phyloP scores from a whole-genome alignment of 2,888 invertebrate genomes.

The Cybosia mesomella region DNA sequence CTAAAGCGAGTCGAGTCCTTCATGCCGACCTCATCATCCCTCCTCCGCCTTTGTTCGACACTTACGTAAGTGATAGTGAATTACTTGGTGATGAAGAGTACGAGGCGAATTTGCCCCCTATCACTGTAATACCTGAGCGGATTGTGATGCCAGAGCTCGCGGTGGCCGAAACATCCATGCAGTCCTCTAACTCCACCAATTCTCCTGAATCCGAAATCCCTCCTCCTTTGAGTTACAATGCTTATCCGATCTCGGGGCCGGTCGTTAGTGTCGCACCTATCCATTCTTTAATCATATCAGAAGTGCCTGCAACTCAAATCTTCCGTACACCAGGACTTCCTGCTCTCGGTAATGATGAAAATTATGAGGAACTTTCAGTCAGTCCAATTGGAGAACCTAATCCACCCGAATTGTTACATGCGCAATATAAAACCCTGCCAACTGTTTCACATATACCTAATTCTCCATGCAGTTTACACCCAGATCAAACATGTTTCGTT shows the following conservation, averaged over 20 bases:
- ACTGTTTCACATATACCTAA: conserved; percentile 82
- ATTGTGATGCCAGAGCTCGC: conserved; percentile 75
- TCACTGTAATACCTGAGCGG: conserved; percentile 76
- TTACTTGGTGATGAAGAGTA: conserved; percentile 62
- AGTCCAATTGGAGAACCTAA: conserved; percentile 75
- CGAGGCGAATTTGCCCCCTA: conserved; percentile 69
- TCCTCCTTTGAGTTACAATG: conserved; percentile 82
- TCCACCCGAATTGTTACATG: conserved; percentile 78
- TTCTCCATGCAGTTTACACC: conserved; percentile 81
- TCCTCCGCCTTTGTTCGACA: conserved; percentile 83
- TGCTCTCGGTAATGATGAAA: conserved; percentile 62
- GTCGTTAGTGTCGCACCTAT: conserved; percentile 51
- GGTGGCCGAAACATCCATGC: conserved; percentile 81
- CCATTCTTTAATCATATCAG: conserved; percentile 67
- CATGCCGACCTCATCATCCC: conserved; percentile 83
- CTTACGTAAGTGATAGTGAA: conserved; percentile 76
- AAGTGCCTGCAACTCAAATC: conserved; percentile 75
- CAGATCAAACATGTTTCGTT: conserved; percentile 71
- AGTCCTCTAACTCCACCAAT: conserved; percentile 77
- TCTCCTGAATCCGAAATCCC: conserved; percentile 78
- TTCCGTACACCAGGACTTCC: conserved; percentile 69
- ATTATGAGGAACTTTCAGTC: conserved; percentile 70
- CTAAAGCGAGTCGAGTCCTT: conserved; percentile 69
- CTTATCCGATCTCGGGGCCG: conserved; percentile 67
- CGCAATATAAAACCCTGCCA: conserved; percentile 79